Evolutionary conservation across 1,140 invertebrate species (phyloP), one percentile per base, ranked within the genome.

Genomic region (Drosophila trapezifrons): DNA sequence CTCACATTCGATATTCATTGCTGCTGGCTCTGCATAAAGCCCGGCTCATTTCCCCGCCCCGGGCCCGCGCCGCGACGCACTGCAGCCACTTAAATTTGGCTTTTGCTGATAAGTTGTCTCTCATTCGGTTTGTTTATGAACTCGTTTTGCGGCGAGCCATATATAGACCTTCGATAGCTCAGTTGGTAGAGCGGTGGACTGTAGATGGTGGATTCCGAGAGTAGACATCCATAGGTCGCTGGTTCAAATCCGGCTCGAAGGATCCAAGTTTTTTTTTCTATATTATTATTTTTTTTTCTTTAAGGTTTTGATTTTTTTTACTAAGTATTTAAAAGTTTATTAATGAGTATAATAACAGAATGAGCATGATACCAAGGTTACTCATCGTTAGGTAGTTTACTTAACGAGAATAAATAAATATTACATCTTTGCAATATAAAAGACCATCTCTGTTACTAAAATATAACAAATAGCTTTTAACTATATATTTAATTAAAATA

Each of bases 111-210:
- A 78, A 74, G 58, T 60, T 27, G 25, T 42, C 47, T 45, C 51
- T 47, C 20, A 25, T 42, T 49, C n/a, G 40, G 9, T 40, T 58
- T 46, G 43, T 45, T 79, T 57, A 51, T 84, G 40, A 66, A 38
- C 43, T 47, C 59, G 60, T 67, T 89, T 80, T 42, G 76, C 56
- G 52, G 32, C 22, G 1, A 4, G 2, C 8, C 22, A 25, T 29
- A 38, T 62, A 76, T 59, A 67, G 38, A 92, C 95, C 95, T 95
- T 95, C 95, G 95, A 95, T 95, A 96, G 95, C 95, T 96, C 95
- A 96, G 95, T 96, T 96, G 95, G 95, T 96, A 96, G 95, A 96
- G 95, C 95, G 95, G 95, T 96, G 95, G 95, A 96, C 95, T 95
- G 95, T 96, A 96, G 95, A 65, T n/a, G 35, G 78, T 25, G 92